Conservation (phyloP, 1,140 invertebrate genomes). For the Dreissena rostriformis region DNA sequence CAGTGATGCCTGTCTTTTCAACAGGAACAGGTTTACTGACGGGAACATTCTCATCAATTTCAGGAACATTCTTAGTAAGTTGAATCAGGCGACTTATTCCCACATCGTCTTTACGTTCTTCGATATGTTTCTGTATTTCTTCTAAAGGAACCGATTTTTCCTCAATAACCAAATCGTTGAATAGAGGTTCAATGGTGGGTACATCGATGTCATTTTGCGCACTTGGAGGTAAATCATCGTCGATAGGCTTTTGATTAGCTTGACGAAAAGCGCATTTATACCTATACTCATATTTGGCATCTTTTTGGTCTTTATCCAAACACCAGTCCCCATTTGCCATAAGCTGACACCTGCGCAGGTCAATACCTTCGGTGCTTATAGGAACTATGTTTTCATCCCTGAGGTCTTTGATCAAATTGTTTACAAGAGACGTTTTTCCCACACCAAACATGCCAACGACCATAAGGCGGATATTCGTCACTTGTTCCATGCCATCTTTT, state of each 20-base stretch:
- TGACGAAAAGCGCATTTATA: neutral
- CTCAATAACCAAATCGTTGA: neutral
- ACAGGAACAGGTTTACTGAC: neutral
- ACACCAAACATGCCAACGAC: constrained; percentile 47
- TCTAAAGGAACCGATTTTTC: neutral
- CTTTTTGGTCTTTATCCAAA: neutral
- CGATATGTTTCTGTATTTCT: no score
- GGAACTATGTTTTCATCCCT: neutral
- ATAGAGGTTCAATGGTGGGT: neutral
- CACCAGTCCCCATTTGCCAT: neutral
- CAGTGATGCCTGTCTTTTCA: neutral
- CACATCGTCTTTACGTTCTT: no score
- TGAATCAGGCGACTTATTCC: neutral
- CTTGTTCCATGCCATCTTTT: neutral
- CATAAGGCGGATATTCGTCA: constrained; percentile 21
- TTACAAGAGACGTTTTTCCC: constrained; percentile 40
- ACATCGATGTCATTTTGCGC: neutral
- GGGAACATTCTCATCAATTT: neutral
- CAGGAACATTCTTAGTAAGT: neutral
- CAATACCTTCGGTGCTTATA: neutral
- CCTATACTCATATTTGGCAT: neutral
- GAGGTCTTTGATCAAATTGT: constrained; percentile 9
- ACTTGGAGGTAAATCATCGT: neutral
- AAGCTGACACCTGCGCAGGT: neutral
- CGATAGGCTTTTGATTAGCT: no score